Conservation (phyloP, 2,113 vertebrate genomes). For the Gila orcuttii region DNA sequence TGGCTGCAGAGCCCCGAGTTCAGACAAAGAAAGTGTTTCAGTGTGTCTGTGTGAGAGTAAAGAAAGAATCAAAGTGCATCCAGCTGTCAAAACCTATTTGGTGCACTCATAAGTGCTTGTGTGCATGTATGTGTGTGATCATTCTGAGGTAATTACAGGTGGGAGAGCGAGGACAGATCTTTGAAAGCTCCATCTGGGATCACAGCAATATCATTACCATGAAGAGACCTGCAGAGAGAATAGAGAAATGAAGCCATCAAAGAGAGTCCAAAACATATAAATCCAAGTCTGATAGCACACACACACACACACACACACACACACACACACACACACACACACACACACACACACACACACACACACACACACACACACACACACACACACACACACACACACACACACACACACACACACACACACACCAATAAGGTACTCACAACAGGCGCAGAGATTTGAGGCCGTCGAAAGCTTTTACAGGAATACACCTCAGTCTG, state of each 20-base stretch:
- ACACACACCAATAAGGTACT: constrained; percentile 28
- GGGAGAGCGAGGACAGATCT: constrained; percentile 92
- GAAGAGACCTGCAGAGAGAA: constrained; percentile 84
- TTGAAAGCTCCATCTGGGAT: constrained; percentile 96
- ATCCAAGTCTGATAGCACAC: constrained; percentile 1
- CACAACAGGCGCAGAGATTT: constrained; percentile 55
- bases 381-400: constrained; percentile 45
- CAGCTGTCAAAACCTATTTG: constrained; percentile 33
- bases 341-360: background rate
- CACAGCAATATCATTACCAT: constrained; percentile 95
- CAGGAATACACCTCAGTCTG: constrained; percentile 58
- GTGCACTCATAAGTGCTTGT: constrained; percentile 17
- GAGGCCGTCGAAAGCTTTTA: constrained; percentile 57
- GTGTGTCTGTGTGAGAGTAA: constrained; percentile 28
- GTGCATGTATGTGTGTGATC: constrained; percentile 35
- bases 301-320: constrained; percentile 43
- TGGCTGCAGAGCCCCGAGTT: background rate
- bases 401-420: constrained; percentile 49
- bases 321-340: constrained; percentile 51
- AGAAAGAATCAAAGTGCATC: constrained; percentile 12
- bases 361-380: background rate
- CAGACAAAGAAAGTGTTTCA: constrained; percentile 21
- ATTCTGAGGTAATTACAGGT: constrained; percentile 85
- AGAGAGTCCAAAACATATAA: constrained; percentile 25
- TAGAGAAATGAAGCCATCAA: constrained; percentile 16